Evolutionary conservation across 2,888 invertebrate genomes (phyloP), one percentile per base, ranked within the genome.

Genomic region (Hirtodrosophila duncani): DNA sequence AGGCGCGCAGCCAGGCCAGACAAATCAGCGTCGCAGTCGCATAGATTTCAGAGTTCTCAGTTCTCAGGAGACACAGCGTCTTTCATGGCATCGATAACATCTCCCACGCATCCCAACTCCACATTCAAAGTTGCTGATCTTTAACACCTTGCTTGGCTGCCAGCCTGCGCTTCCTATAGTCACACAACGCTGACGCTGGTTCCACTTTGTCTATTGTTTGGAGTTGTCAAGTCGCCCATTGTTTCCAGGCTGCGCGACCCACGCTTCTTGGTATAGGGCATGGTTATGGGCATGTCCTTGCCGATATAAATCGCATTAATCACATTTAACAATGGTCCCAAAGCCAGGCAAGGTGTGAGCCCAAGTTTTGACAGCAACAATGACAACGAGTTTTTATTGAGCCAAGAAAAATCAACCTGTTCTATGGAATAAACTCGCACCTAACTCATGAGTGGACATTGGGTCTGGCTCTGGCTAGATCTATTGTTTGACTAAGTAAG

Each of bases 291-390:
- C 34, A 59, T 59, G 60, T 56, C 56, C 56, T 56, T 50, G 41
- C 49, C 30, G 79, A 72, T 72, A 72, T 69, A 60, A 74, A 72
- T 79, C 72, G 62, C 72, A 72, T 72, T 75, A 75, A 72, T 72
- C 72, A 72, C 69, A 45, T 31, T 34, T 0, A 17, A 30, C 16
- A 52, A 61, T 52, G 43, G 49, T 20, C n/a, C 9, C 9, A 11
- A 6, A 5, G 11, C 11, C 16, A 18, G 37, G 59, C 67, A 77
- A 67, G 68, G 68, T 72, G 69, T 55, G 72, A 71, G 57, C 74
- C 34, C 33, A n/a, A 31, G 67, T 58, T 77, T 67, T 70, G 69
- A 70, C 69, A 70, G 68, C 55, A 38, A 51, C 64, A 68, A 64
- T 72, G 69, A 74, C 71, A 70, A 49, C 50, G 43, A 46, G 23